Evolutionary conservation across 2,113 vertebrate species (phyloP).

Genomic region (Heterotis niloticus): DNA sequence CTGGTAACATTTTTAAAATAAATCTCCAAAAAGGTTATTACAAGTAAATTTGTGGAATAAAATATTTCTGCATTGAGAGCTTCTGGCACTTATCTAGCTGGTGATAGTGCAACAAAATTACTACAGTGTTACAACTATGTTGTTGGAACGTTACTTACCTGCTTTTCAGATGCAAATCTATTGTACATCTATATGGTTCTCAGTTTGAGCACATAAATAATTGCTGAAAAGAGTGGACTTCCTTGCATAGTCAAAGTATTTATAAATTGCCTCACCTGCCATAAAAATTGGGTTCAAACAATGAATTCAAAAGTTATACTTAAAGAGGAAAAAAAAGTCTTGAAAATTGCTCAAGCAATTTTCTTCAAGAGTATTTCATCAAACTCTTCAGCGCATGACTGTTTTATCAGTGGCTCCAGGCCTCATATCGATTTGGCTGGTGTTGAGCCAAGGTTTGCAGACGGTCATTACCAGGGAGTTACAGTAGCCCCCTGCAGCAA

Average conservation of each 20-base stretch:
- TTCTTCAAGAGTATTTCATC: constrained; percentile 1
- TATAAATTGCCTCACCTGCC: not conserved
- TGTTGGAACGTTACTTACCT: not conserved
- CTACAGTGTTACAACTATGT: constrained; percentile 8
- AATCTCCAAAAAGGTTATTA: constrained; percentile 11
- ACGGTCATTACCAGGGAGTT: too few species aligned
- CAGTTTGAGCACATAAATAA: not conserved
- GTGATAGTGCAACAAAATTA: not conserved
- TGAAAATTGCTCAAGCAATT: not conserved
- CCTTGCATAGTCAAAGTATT: not conserved
- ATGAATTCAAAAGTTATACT: not conserved
- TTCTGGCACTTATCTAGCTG: not conserved
- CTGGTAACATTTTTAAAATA: too few species aligned
- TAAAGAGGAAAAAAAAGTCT: not conserved
- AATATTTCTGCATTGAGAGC: not conserved
- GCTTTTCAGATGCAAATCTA: not conserved
- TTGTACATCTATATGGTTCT: not conserved
- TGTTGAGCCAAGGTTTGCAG: not conserved
- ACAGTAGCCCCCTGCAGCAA: too few species aligned
- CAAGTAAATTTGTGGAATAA: not conserved
- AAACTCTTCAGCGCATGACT: not conserved
- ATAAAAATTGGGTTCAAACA: not conserved
- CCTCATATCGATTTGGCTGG: not conserved
- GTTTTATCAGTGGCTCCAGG: not conserved
- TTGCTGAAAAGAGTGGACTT: not conserved